A percentile compares a stretch with the other conserved stretches of the same genome.
phyloP scores from a whole-genome alignment of 2,797 vertebrate genomes.

The Syngnathus rostellatus region DNA sequence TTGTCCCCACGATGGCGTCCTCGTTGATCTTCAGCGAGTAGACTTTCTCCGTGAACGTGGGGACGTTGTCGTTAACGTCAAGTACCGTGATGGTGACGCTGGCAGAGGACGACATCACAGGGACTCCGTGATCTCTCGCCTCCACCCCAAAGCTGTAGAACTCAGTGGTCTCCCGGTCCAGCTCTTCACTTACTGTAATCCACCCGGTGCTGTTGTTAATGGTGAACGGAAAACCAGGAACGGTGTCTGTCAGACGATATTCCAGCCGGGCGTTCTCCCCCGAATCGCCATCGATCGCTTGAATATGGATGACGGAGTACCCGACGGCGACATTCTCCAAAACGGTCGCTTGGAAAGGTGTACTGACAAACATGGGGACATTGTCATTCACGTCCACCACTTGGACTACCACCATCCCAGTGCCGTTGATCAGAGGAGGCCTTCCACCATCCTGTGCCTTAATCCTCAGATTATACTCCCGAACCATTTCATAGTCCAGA shows the following conservation, averaged over 20 bases:
- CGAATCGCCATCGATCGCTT: slow-evolving; percentile 88
- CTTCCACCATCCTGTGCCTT: slow-evolving; percentile 95
- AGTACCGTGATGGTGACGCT: slow-evolving; percentile 88
- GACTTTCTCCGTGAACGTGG: slow-evolving; percentile 82
- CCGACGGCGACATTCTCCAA: slow-evolving; percentile 87
- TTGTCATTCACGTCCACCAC: slow-evolving; percentile 95
- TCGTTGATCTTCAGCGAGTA: slow-evolving; percentile 91
- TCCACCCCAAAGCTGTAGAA: slow-evolving; percentile 90
- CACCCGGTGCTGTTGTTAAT: slow-evolving; percentile 96
- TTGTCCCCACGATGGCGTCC: slow-evolving; percentile 87
- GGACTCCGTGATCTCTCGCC: slow-evolving; percentile 83
- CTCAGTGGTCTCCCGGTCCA: slow-evolving; percentile 87
- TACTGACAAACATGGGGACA: slow-evolving; percentile 94
- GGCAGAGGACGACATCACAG: slow-evolving; percentile 88
- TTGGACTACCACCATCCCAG: slow-evolving; percentile 87
- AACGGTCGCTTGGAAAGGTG: slow-evolving; percentile 91
- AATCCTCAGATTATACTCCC: slow-evolving; percentile 87
- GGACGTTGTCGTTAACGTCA: slow-evolving; percentile 93
- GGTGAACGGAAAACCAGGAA: slow-evolving; percentile 80
- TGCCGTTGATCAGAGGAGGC: slow-evolving; percentile 89
- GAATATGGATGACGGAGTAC: slow-evolving; percentile 90
- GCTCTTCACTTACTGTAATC: slow-evolving; percentile 80
- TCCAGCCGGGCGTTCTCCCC: slow-evolving; percentile 87
- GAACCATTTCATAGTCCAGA: slow-evolving; percentile 86
- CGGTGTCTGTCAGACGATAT: slow-evolving; percentile 79